Base-by-base conservation (phyloP, 2,113 vertebrate species). In the Microcebus ravelobensis region DNA sequence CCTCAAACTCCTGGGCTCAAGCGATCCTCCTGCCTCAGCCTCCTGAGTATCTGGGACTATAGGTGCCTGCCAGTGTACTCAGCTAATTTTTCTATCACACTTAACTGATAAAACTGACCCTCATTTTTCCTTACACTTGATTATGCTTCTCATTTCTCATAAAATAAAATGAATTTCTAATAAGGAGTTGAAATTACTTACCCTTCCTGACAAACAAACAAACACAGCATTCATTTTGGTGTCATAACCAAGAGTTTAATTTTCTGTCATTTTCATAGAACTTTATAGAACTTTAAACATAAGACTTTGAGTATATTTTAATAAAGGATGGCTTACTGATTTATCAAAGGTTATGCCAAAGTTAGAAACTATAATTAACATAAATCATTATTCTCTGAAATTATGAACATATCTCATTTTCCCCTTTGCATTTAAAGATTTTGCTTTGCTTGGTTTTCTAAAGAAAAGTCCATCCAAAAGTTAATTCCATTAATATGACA, bases 381-480 rank as follows among this genome's bases (percentile, higher is more conserved):
- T 55, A 94, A 90, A 45, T 76, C 12, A 81, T 68, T 77, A 8
- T 74, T 89, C 45, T 39, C n/a, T 89, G 48, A 89, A 86, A 83
- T 83, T 93, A 29, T 15, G 50, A 63, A 8, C 6, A 57, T 15
- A 42, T n/a, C 39, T 89, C 29, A 42, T n/a, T 68, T 79, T 76
- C 57, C 57, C 14, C 23, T 94, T 95, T 87, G 7, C 3, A 42
- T 48, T 2, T 10, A 89, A 65, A 71, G 14, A 39, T 90, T 85
- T 84, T 84, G 8, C 25, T 70, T 85, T 91, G 36, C 42, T 96
- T 96, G 45, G 8, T 12, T 87, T 95, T 57, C 55, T 80, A 67
- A 90, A 74, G 20, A 82, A 82, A 94, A 68, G 59, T 76, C 20
- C 36, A 67, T 50, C 31, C 81, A 36, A 67, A 89, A 68, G 25